These are phyloP conservation scores for Acropora yongei DNA, from an alignment of 64 coral and sea anemone genomes.

Conservation along the genomic window DNA sequence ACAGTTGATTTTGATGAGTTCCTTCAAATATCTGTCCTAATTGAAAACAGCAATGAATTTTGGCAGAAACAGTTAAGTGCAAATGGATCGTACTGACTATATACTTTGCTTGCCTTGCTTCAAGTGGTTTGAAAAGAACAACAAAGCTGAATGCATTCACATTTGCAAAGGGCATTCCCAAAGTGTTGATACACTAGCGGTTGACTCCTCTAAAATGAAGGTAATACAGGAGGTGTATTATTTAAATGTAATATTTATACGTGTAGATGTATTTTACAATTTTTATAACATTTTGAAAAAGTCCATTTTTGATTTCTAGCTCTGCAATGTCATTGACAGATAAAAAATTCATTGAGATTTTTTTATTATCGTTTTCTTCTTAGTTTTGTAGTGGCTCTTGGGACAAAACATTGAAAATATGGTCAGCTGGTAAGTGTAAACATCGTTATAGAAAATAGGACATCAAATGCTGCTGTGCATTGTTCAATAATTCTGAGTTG, in stretches of 20 bases:
- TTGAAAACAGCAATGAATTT: too few species aligned
- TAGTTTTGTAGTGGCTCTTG: slow-evolving; percentile 99
- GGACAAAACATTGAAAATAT: slow-evolving; percentile 97
- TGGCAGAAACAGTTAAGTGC: slow-evolving; percentile 45
- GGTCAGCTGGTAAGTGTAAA: slow-evolving; percentile 89
- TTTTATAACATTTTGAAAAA: too few species aligned
- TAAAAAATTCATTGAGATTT: too few species aligned
- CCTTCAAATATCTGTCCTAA: too few species aligned
- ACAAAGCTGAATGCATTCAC: slow-evolving; percentile 62
- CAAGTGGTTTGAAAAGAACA: slow-evolving; percentile 68
- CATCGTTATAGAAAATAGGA: not conserved
- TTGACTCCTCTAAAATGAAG: slow-evolving; percentile 73
- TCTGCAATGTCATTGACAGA: too few species aligned
- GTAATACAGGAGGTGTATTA: slow-evolving; percentile 15
- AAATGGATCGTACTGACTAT: not conserved
- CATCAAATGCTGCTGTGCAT: not conserved
- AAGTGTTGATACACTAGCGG: slow-evolving; percentile 92
- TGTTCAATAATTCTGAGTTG: too few species aligned
- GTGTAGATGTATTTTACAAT: not conserved
- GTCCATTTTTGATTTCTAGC: too few species aligned
- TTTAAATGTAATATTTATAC: not conserved
- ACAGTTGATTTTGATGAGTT: not conserved
- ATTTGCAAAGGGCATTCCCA: slow-evolving; percentile 97
- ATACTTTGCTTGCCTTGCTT: not conserved
- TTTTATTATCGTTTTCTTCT: not conserved